Base-by-base conservation (phyloP, 2,797 vertebrate species). In the Orientallactaga sibirica region DNA sequence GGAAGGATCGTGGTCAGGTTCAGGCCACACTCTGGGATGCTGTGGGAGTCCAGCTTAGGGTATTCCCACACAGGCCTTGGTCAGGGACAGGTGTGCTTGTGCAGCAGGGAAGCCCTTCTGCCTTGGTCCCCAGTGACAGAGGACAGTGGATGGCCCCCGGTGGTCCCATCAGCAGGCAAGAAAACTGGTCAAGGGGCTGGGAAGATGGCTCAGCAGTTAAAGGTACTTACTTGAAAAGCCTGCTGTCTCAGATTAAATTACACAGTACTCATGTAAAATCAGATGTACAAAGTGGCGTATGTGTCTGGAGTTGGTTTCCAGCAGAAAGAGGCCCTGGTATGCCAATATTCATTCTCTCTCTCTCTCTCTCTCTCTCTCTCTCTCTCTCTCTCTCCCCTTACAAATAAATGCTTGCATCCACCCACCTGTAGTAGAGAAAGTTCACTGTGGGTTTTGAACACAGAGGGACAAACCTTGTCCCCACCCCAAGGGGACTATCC, bases 21-120 rank as follows among this genome's bases (percentile, higher is more conserved):
- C 94, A 16, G 61, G 24, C 77, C 41, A 1, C n/a, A 43, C n/a
- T 88, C 55, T 43, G 27, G 20, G 86, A 95, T 94, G 77, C 73
- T 76, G 4, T 67, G 14, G 91, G 71, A 0, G 2, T 1, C 71
- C 25, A 19, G 52, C 22, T 20, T 8, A 16, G 25, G 43, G 18
- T 52, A 5, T 11, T 12, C 33, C 64, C 14, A 0, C 15, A 25
- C 0, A 19, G 48, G 12, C 67, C 55, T 33, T 5, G 37, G 79
- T 24, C 15, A 12, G 55, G 22, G 27, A 7, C 29, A 1, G n/a
- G 24, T 5, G 10, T 3, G 5, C 7, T n/a, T 43, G 43, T 52
- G 14, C 68, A 1, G 7, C 33, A 3, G 76, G 22, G 55, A 24
- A 20, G 11, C 22, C 33, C 27, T 25, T 62, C 74, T 62, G 41